These are phyloP conservation scores for Odontophorus gujanensis DNA, from an alignment of 2,113 vertebrate species.

Conservation along the genomic window DNA sequence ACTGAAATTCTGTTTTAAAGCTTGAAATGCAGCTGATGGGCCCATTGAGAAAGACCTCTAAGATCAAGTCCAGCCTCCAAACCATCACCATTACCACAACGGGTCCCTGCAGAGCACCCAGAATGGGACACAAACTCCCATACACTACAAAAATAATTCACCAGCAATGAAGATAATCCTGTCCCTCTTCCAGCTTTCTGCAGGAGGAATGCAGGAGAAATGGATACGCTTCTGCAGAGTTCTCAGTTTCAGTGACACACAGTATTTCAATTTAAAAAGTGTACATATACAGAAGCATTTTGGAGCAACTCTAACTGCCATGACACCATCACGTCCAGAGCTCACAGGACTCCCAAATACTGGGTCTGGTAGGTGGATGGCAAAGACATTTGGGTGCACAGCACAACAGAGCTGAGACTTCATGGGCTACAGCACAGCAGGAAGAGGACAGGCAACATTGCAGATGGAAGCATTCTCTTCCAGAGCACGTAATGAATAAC, in stretches of 20 bases:
- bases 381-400: not conserved
- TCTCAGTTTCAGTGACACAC: not conserved
- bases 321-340: rapidly evolving
- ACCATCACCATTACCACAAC: not conserved
- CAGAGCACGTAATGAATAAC: not conserved
- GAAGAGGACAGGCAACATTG: not conserved
- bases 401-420: not conserved
- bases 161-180: not conserved
- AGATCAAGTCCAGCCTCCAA: not conserved
- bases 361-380: not conserved
- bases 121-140: not conserved
- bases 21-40: not conserved
- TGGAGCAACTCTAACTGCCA: not conserved
- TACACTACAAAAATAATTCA: not conserved
- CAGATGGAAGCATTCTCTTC: rapidly evolving
- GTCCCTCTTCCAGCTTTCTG: not conserved
- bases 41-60: not conserved
- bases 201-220: not conserved
- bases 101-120: not conserved
- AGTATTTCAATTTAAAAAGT: not conserved
- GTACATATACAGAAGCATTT: not conserved
- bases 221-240: not conserved
- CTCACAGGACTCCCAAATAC: not conserved
- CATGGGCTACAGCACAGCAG: not conserved
- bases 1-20: not conserved